A percentile compares a stretch with the other conserved stretches of the same genome.
Conservation (phyloP, 1,140 invertebrate genomes). For the Branchinecta lynchi region DNA sequence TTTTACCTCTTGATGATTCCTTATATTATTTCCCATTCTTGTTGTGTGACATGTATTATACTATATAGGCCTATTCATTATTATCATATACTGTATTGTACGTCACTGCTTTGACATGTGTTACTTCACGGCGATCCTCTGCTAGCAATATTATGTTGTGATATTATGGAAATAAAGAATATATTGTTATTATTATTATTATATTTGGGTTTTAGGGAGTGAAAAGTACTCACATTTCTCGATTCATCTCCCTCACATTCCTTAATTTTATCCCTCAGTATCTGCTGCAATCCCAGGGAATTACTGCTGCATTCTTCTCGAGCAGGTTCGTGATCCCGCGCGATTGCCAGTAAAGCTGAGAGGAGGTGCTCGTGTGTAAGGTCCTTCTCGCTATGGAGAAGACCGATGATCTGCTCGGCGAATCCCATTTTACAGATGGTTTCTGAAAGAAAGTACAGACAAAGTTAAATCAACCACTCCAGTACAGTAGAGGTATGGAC, state of each 20-base stretch:
- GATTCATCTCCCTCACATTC: background rate
- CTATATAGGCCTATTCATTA: too few relatives aligned
- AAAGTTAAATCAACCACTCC: background rate
- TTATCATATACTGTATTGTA: too few relatives aligned
- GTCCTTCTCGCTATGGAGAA: conserved; percentile 34
- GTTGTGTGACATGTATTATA: too few relatives aligned
- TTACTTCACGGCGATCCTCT: too few relatives aligned
- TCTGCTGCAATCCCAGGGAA: conserved; percentile 33
- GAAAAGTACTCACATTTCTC: background rate
- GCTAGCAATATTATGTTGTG: too few relatives aligned
- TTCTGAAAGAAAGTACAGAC: conserved; percentile 27
- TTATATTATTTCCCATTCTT: too few relatives aligned
- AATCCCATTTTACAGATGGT: conserved; percentile 41
- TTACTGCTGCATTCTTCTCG: conserved; percentile 35
- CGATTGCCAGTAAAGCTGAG: conserved; percentile 35
- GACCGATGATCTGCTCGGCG: conserved; percentile 38
- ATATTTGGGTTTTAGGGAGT: too few relatives aligned
- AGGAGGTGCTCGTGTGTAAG: conserved; percentile 39
- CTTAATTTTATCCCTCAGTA: conserved; percentile 25
- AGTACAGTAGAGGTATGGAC: too few relatives aligned
- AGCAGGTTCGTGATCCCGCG: conserved; percentile 34
- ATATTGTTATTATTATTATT: too few relatives aligned
- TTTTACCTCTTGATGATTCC: too few relatives aligned
- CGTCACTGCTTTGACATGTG: too few relatives aligned
- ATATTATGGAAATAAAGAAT: too few relatives aligned